Evolutionary conservation across 2,888 invertebrate species (phyloP).

Genomic region (Thera britannica): DNA sequence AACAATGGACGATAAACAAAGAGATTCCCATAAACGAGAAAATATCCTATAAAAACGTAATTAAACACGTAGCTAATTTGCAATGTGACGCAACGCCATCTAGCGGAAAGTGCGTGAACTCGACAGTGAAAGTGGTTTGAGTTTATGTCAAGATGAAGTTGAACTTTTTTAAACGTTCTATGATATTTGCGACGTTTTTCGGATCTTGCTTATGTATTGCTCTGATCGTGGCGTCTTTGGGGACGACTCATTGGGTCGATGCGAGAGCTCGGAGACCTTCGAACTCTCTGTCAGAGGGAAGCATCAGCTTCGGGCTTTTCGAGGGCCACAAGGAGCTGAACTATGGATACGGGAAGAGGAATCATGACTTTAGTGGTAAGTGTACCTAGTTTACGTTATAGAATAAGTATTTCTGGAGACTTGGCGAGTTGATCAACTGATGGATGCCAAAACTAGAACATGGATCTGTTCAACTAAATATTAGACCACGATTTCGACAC

Average conservation of each 20-base stretch:
- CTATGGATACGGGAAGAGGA: conserved; percentile 90
- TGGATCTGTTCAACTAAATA: no score
- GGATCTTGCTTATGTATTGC: conserved; percentile 91
- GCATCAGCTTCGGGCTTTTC: conserved; percentile 93
- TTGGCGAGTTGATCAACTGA: no score
- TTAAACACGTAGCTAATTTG: conserved; percentile 46
- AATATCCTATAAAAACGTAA: conserved; percentile 55
- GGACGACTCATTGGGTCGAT: conserved; percentile 93
- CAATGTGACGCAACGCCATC: conserved; percentile 77
- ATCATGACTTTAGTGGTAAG: conserved; percentile 91
- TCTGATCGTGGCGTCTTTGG: conserved; percentile 91
- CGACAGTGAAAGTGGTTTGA: conserved; percentile 59
- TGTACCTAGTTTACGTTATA: background rate
- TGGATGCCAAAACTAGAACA: no score
- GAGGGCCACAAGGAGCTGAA: conserved; percentile 93
- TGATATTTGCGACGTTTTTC: conserved; percentile 93
- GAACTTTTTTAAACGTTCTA: conserved; percentile 89
- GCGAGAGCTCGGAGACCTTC: conserved; percentile 88
- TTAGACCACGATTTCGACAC: no score
- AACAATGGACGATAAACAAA: conserved; percentile 62
- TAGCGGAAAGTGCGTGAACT: conserved; percentile 58
- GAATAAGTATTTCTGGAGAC: no score
- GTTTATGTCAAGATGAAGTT: conserved; percentile 78
- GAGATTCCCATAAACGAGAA: conserved; percentile 64
- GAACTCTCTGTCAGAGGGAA: conserved; percentile 89